Evolutionary conservation across 2,113 vertebrate genomes (phyloP).

Genomic region (Melanerpes formicivorus): DNA sequence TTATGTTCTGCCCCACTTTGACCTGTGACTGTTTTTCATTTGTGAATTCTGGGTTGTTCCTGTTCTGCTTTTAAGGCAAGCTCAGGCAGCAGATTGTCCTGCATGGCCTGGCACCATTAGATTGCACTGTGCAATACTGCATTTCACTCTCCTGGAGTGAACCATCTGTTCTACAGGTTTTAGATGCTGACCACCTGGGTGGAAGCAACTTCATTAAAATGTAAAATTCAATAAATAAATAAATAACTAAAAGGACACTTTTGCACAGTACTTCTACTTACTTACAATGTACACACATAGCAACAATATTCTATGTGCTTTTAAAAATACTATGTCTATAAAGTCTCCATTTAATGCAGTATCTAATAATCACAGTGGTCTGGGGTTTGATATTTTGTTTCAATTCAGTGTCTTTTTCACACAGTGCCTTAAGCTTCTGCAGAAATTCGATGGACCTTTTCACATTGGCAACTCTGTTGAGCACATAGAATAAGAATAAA

Average conservation of each 20-base stretch:
- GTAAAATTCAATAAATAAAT: not conserved
- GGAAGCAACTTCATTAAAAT: constrained; percentile 19
- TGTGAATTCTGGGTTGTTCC: not conserved
- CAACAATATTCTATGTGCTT: not conserved
- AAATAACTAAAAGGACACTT: not conserved
- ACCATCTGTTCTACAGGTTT: constrained; percentile 29
- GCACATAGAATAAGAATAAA: not conserved
- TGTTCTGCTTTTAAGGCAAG: not conserved
- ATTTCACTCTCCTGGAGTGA: constrained; percentile 19
- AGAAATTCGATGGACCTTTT: not conserved
- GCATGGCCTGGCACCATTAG: not conserved
- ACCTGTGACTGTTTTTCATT: not conserved
- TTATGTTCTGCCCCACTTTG: not conserved
- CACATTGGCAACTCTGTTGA: not conserved
- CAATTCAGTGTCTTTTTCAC: not conserved
- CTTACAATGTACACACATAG: not conserved
- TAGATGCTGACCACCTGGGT: constrained; percentile 1
- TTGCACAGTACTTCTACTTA: not conserved
- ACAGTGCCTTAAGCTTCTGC: not conserved
- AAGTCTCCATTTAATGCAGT: not conserved
- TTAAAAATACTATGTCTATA: not conserved
- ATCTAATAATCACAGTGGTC: not conserved
- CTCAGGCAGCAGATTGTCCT: not conserved
- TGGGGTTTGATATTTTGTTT: not conserved
- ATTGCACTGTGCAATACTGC: not conserved